Evolutionary conservation across 2,113 vertebrate species (phyloP).

Genomic region (Scophthalmus maximus): DNA sequence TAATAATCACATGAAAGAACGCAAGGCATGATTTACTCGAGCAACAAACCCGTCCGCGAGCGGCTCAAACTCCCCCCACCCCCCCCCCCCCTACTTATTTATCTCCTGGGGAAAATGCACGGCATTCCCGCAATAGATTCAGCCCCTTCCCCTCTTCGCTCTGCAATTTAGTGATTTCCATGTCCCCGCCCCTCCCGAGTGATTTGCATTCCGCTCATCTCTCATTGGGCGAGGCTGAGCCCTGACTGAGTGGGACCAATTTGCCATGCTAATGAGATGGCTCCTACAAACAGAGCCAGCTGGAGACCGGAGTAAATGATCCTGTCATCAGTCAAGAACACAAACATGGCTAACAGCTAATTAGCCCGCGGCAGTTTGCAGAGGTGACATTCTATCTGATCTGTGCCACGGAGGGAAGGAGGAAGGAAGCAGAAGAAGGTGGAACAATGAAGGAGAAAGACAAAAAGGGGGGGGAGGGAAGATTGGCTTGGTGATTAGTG

Average conservation of each 20-base stretch:
- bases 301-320: constrained; percentile 99
- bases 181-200: constrained; percentile 91
- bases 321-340: constrained; percentile 98
- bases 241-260: constrained; percentile 98
- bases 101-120: constrained; percentile 7
- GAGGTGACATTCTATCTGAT: constrained; percentile 96
- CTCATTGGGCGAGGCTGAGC: constrained; percentile 95
- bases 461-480: constrained; percentile 78
- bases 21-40: no score
- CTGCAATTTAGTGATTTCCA: constrained; percentile 88
- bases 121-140: background rate
- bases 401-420: constrained; percentile 86
- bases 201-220: constrained; percentile 96
- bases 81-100: constrained; percentile 13
- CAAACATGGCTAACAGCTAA: constrained; percentile 98
- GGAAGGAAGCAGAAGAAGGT: constrained; percentile 16
- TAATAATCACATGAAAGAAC: constrained; percentile 33
- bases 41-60: constrained; percentile 17
- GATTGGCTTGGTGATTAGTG: constrained; percentile 85
- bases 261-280: constrained; percentile 97
- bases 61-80: constrained; percentile 21
- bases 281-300: constrained; percentile 96
- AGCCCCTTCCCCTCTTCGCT: constrained; percentile 31
- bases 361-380: constrained; percentile 94
- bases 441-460: constrained; percentile 66